Evolutionary conservation across 2,888 invertebrate genomes (phyloP), one percentile per base, ranked within the genome.

Genomic region (Toxonevra muliebris): DNA sequence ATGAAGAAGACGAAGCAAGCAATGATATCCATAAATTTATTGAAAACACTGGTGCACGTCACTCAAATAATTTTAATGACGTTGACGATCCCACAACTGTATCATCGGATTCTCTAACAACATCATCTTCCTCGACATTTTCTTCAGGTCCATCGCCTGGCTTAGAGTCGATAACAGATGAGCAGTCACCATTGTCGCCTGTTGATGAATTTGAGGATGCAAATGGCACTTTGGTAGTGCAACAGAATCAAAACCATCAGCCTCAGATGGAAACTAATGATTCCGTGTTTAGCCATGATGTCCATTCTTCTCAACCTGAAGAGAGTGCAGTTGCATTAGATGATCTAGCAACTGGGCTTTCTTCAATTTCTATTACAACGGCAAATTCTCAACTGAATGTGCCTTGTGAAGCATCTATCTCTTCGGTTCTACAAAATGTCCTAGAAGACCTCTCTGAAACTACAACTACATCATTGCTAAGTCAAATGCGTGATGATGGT

Each of bases 81-180:
- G 53, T 50, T 1, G 73, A 76, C 50, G 77, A 75, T 1, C 63
- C 71, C 0, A 75, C 73, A n/a, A 77, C 77, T 5, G 76, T 78
- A 9, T 76, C 80, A 8, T 77, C 80, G 0, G 84, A 84, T 68
- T 85, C 85, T 0, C 75, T 84, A 57, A 85, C 85, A 0, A 84
- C 84, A 13, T 85, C 85, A 1, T 84, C 84, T n/a, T 83, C 84
- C 10, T 85, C 85, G 9, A 84, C 84, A 1, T 84, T 85, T 72
- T 84, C 84, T 0, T 84, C 85, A 19, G 84, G 83, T 0, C 84
- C 84, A 0, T 84, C 84, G n/a, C 82, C 82, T 0, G 80, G 81
- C 55, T 74, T 79, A 30, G 71, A 71, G 5, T 79, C 74, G 61
- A 77, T 76, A 11, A 77, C 79, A 0, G 83, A 83, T 54, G 81